Conservation (phyloP, 2,888 invertebrate species). For the Apoda limacodes region DNA sequence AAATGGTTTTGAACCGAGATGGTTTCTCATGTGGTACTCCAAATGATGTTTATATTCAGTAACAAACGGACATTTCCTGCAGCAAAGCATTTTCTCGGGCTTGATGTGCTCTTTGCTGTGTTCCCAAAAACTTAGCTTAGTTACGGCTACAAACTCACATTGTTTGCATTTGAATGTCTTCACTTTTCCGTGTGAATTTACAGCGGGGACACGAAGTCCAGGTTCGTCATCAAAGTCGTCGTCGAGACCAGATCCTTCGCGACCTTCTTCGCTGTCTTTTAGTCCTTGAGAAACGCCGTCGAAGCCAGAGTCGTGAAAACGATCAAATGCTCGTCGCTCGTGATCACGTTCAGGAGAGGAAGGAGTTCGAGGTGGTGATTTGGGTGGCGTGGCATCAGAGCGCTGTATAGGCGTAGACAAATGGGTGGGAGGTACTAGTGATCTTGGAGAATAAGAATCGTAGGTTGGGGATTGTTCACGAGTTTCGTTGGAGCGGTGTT, state of each 20-base stretch:
- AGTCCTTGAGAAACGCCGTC: slow-evolving; percentile 43
- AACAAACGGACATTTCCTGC: slow-evolving; percentile 95
- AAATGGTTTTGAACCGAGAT: slow-evolving; percentile 95
- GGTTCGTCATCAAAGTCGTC: slow-evolving; percentile 70
- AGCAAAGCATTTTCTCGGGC: slow-evolving; percentile 89
- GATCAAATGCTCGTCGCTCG: slow-evolving; percentile 44
- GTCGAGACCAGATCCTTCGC: slow-evolving; percentile 58
- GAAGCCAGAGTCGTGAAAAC: slow-evolving; percentile 63
- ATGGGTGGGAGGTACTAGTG: slow-evolving; percentile 38
- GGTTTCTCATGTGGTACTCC: slow-evolving; percentile 96
- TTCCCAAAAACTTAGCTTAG: slow-evolving; percentile 94
- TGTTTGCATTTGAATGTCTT: slow-evolving; percentile 95
- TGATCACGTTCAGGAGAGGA: slow-evolving; percentile 42
- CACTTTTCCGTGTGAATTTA: slow-evolving; percentile 84
- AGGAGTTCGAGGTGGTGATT: slow-evolving; percentile 51
- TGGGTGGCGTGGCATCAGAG: slow-evolving; percentile 53
- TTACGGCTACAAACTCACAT: slow-evolving; percentile 85
- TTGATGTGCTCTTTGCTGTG: slow-evolving; percentile 94
- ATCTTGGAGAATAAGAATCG: slow-evolving; percentile 46
- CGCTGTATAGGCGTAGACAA: slow-evolving; percentile 48
- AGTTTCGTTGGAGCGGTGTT: slow-evolving; percentile 38
- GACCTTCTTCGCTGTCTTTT: slow-evolving; percentile 51
- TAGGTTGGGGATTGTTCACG: slow-evolving; percentile 45
- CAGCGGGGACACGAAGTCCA: slow-evolving; percentile 71
- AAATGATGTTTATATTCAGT: slow-evolving; percentile 99